Evolutionary conservation across 2,113 vertebrate genomes (phyloP), one percentile per base, ranked within the genome.

Genomic region (Melanostigma gelatinosum): DNA sequence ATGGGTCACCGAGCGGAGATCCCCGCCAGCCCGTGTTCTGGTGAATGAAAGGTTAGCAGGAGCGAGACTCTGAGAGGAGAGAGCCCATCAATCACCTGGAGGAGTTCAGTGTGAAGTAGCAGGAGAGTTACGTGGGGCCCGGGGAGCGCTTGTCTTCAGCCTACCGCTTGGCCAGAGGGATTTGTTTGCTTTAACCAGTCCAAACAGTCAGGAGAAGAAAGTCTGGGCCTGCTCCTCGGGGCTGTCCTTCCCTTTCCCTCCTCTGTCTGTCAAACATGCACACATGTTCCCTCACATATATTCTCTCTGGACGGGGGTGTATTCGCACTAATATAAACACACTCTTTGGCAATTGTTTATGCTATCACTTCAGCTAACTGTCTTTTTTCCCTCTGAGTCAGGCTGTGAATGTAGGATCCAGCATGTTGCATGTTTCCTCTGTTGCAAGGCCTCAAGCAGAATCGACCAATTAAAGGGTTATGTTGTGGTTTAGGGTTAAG

Each of bases 21-120:
- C 24, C 22, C 38, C 9, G 3, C 75, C 74, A 57, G 54, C 34
- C 20, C 4, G 32, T 11, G 13, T 70, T 69, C 32, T 60, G 76
- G 86, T 83, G 84, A 92, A 93, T 88, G 80, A 79, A 86, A 93
- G 90, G 92, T 92, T 90, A 85, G 77, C 72, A 54, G 55, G 34
- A 76, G 67, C 20, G 1, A 70, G 48, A 44, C 48, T 52, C 68
- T 36, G 61, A 38, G 78, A 69, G 62, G 80, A 77, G 73, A 61
- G 72, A 63, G 77, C 66, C 58, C 75, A 93, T 92, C 87, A 90
- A 94, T 96, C 96, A 96, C 96, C 94, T 97, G 96, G 96, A 96
- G 96, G 92, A 94, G 94, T 95, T 96, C 95, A 96, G 93, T 95
- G 94, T 93, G 93, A 95, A 95, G 94, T 84, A 89, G 94, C 1